Percentiles rank a stretch among this genome's conserved stretches.
phyloP scores from a whole-genome alignment of 2,797 vertebrate genomes.

The Salarias fasciatus region DNA sequence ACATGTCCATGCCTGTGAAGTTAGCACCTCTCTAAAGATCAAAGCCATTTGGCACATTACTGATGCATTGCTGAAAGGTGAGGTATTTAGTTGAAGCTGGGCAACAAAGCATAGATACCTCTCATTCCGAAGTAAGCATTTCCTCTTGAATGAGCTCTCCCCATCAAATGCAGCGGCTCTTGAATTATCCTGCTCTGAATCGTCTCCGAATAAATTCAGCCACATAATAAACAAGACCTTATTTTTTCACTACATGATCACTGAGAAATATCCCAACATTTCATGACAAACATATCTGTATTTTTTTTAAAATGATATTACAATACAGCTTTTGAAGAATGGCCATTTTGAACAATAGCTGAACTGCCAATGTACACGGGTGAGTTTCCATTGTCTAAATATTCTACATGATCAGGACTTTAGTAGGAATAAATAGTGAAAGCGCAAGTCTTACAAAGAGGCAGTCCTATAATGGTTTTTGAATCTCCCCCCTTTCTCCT shows the following conservation, averaged over 20 bases:
- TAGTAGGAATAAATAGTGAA: conserved; percentile 9
- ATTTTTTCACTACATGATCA: no score
- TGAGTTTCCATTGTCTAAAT: no score
- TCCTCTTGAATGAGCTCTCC: conserved; percentile 59
- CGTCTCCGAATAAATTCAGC: no score
- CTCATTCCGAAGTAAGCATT: conserved; percentile 64
- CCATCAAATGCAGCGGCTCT: conserved; percentile 39
- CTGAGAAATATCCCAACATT: no score
- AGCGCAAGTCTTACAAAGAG: no score
- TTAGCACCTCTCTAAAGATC: conserved; percentile 71
- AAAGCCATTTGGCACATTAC: conserved; percentile 72
- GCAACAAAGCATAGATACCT: conserved; percentile 40
- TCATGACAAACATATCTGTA: no score
- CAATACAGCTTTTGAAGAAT: no score
- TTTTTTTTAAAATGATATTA: no score
- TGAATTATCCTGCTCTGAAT: conserved; percentile 30
- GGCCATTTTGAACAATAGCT: no score
- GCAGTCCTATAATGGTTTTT: no score
- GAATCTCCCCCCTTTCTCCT: neutral
- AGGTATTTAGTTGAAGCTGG: conserved; percentile 58
- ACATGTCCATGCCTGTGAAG: conserved; percentile 65
- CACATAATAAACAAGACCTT: no score
- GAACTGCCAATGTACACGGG: no score
- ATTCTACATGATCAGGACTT: neutral
- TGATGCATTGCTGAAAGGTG: conserved; percentile 65